Evolutionary conservation across 2,113 vertebrate genomes (phyloP).

Genomic region (Halichoerus grypus): DNA sequence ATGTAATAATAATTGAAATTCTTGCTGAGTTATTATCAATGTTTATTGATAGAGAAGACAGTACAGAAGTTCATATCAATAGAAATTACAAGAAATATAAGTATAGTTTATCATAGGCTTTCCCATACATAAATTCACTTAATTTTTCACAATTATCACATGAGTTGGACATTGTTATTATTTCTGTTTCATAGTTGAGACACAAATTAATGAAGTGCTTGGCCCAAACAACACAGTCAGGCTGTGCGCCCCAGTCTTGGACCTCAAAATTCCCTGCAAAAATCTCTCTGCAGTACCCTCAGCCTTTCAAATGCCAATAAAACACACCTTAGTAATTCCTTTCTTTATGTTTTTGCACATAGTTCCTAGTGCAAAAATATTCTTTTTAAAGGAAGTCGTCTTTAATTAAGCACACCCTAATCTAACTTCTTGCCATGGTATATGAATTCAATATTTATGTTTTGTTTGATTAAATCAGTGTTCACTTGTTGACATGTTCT

Average conservation of each 20-base stretch:
- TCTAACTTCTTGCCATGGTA: neutral
- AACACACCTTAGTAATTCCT: neutral
- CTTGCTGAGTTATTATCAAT: neutral
- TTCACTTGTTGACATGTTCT: neutral
- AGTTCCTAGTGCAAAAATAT: neutral
- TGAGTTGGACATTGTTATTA: neutral
- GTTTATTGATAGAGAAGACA: neutral
- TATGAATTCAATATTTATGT: neutral
- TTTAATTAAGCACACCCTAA: neutral
- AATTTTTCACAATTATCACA: neutral
- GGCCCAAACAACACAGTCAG: neutral
- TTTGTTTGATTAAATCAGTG: neutral
- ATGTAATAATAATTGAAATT: conserved; percentile 28
- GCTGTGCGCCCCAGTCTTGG: neutral
- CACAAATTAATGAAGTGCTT: neutral
- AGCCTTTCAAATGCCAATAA: neutral
- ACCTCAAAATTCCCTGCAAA: neutral
- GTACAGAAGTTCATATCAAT: neutral
- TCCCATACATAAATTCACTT: neutral
- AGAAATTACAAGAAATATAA: neutral
- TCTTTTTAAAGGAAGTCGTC: neutral
- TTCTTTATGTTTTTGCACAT: neutral
- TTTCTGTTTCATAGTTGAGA: neutral
- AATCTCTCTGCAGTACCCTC: neutral
- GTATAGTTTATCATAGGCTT: conserved; percentile 24